Conservation (phyloP, 2,113 vertebrate genomes). For the Triplophysa siluroides region DNA sequence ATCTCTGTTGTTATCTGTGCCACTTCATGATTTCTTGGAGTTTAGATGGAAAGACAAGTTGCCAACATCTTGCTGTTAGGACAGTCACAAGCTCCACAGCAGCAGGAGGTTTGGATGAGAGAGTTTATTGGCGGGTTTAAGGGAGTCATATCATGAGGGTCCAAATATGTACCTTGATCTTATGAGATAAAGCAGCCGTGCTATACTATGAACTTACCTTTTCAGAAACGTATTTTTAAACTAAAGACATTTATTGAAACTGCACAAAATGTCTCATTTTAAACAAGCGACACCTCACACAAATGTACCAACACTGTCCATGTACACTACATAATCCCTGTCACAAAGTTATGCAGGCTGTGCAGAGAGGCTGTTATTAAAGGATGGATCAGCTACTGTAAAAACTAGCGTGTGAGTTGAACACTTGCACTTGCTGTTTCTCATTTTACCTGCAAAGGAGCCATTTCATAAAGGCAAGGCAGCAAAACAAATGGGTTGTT, state of each 20-base stretch:
- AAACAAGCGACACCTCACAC: not conserved
- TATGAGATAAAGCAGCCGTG: not conserved
- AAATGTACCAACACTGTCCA: too few relatives aligned
- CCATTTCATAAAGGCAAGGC: too few relatives aligned
- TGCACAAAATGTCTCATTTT: not conserved
- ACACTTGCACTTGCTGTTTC: too few relatives aligned
- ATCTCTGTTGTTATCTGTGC: conserved; percentile 22
- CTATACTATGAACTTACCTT: too few relatives aligned
- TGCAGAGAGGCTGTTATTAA: too few relatives aligned
- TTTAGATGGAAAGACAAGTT: conserved; percentile 23
- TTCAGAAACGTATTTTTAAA: not conserved
- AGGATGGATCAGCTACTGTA: too few relatives aligned
- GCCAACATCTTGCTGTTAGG: not conserved
- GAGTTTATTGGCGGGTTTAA: not conserved
- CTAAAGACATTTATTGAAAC: not conserved
- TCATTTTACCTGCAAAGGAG: too few relatives aligned
- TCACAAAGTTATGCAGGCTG: too few relatives aligned
- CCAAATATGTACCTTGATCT: not conserved
- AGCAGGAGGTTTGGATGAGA: conserved; percentile 35
- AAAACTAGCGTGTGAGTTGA: too few relatives aligned
- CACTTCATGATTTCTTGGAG: not conserved
- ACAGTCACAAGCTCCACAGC: not conserved
- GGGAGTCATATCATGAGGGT: too few relatives aligned
- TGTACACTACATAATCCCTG: too few relatives aligned
- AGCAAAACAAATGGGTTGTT: too few relatives aligned